Conservation (phyloP, 2,888 invertebrate genomes). For the Emesis furor region DNA sequence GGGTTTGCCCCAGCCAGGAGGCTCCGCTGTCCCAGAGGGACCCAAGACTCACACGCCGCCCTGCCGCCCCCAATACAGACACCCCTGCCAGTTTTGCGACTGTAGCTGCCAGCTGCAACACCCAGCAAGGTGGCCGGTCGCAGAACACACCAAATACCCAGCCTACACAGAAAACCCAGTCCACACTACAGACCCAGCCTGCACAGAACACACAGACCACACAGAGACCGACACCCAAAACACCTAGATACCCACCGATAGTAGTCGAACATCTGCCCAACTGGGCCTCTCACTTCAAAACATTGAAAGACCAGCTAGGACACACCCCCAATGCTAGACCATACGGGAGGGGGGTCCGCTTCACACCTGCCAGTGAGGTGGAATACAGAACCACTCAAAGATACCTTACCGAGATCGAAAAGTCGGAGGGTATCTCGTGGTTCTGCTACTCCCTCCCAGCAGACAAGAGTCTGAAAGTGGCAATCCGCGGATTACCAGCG, state of each 20-base stretch:
- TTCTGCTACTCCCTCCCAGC: not conserved
- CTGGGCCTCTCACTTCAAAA: not conserved
- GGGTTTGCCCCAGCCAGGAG: not conserved
- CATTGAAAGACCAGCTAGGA: not conserved
- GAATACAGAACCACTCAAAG: not conserved
- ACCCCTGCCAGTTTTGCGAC: not conserved
- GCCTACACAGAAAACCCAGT: too few relatives aligned
- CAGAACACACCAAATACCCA: not conserved
- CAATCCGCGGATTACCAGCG: constrained; percentile 57
- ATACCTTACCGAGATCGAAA: not conserved
- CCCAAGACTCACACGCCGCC: not conserved
- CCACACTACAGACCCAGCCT: too few relatives aligned
- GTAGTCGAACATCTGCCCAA: not conserved
- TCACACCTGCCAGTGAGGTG: not conserved
- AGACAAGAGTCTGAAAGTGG: constrained; percentile 43
- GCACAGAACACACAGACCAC: too few relatives aligned
- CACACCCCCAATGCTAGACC: not conserved
- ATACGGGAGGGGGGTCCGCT: not conserved
- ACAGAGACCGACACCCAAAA: too few relatives aligned
- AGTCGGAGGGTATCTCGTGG: not conserved
- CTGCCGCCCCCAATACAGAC: too few relatives aligned
- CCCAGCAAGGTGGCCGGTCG: not conserved
- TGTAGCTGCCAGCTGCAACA: not conserved
- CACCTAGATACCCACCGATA: not conserved
- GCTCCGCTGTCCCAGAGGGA: not conserved